phyloP scores from a whole-genome alignment of 2,113 vertebrate genomes.

The Nanorana parkeri region DNA sequence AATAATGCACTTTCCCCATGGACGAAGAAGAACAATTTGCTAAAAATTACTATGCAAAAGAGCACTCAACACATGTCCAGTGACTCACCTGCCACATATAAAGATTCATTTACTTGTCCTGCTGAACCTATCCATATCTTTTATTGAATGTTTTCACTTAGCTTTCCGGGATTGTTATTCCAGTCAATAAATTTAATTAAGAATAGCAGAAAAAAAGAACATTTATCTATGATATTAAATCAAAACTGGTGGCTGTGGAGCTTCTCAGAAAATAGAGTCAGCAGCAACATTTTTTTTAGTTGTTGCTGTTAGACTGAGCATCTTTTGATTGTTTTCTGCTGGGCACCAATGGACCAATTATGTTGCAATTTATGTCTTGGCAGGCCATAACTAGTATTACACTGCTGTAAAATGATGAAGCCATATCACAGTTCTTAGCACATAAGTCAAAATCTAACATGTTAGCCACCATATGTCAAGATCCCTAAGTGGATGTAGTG shows the following conservation, averaged over 20 bases:
- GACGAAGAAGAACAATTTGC: not conserved
- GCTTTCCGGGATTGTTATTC: conserved; percentile 1
- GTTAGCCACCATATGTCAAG: not conserved
- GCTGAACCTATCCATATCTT: conserved; percentile 1
- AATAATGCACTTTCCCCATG: not conserved
- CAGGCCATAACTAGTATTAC: not conserved
- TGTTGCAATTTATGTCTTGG: conserved; percentile 6
- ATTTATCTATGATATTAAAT: conserved; percentile 29
- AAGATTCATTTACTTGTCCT: not conserved
- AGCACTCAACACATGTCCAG: conserved; percentile 1
- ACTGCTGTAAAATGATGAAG: not conserved
- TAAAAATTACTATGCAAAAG: conserved; percentile 17
- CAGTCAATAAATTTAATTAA: conserved; percentile 10
- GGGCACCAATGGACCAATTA: conserved; percentile 27
- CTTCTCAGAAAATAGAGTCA: conserved; percentile 11
- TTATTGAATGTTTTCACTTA: conserved; percentile 24
- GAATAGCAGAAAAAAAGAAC: not conserved
- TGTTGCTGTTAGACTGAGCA: not conserved
- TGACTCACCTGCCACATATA: not conserved
- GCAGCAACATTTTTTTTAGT: not conserved
- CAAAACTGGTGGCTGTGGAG: not conserved
- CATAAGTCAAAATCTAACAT: not conserved
- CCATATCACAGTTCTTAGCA: not conserved
- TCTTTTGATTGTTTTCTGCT: conserved; percentile 24
- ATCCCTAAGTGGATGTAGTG: not conserved